Evolutionary conservation across 2,888 invertebrate genomes (phyloP).

Genomic region (Andrena marginata): DNA sequence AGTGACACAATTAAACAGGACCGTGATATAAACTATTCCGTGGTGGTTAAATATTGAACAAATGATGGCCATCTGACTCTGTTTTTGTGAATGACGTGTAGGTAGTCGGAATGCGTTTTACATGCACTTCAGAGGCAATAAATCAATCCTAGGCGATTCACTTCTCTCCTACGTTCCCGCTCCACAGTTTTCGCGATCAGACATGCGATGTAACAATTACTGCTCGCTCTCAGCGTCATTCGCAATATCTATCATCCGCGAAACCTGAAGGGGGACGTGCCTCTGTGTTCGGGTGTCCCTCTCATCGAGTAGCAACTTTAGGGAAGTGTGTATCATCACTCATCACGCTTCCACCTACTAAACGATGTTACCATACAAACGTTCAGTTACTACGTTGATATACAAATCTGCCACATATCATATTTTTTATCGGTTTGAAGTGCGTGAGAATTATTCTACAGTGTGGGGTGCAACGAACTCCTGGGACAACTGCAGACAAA

Average conservation of each 20-base stretch:
- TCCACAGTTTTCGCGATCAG: slow-evolving; percentile 76
- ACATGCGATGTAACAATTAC: slow-evolving; percentile 83
- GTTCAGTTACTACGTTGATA: slow-evolving; percentile 37
- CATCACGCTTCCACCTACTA: slow-evolving; percentile 35
- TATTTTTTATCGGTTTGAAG: too few species aligned
- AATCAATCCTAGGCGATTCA: slow-evolving; percentile 79
- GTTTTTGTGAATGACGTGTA: slow-evolving; percentile 28
- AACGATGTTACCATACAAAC: slow-evolving; percentile 33
- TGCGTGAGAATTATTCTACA: too few species aligned
- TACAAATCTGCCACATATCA: slow-evolving; percentile 8
- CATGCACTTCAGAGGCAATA: slow-evolving; percentile 74
- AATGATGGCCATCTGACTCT: neutral
- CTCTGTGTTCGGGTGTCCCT: slow-evolving; percentile 53
- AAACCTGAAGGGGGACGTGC: slow-evolving; percentile 66
- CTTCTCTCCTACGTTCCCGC: slow-evolving; percentile 60
- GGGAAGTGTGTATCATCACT: slow-evolving; percentile 57
- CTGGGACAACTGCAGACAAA: too few species aligned
- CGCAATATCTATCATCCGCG: slow-evolving; percentile 75
- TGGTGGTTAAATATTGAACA: neutral
- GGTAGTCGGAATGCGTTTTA: slow-evolving; percentile 68
- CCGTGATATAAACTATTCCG: neutral
- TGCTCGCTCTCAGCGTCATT: slow-evolving; percentile 73
- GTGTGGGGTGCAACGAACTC: too few species aligned
- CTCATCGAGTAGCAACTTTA: slow-evolving; percentile 67
- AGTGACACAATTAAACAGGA: neutral